Conservation (phyloP, 2,888 invertebrate genomes). For the Julus scanicus region DNA sequence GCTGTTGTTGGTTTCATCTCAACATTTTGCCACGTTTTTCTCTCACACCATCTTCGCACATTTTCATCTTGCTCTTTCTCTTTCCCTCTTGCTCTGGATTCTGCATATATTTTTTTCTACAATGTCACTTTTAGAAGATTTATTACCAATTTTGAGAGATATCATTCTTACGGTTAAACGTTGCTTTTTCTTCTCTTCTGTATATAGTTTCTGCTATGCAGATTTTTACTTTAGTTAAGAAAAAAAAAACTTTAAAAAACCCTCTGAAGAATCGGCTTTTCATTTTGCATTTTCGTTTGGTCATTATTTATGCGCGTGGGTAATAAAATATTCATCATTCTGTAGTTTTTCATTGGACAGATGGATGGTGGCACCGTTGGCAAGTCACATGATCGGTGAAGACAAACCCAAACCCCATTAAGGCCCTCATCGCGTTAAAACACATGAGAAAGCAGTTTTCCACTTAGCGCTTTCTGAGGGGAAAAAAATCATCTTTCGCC, state of each 20-base stretch:
- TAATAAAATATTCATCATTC: conserved; percentile 43
- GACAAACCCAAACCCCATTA: conserved; percentile 42
- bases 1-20: conserved; percentile 32
- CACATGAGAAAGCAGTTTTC: conserved; percentile 47
- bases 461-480: neutral
- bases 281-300: conserved; percentile 42
- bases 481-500: conserved; percentile 9
- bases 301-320: conserved; percentile 44
- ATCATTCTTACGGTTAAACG: conserved; percentile 19
- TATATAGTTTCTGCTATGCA: neutral
- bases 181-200: neutral
- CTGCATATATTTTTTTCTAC: conserved; percentile 14
- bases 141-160: conserved; percentile 47
- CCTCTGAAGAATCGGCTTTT: neutral
- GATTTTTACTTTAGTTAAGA: neutral
- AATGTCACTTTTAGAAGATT: conserved; percentile 30
- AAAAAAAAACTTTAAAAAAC: neutral
- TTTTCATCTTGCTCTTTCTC: neutral
- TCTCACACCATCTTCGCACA: conserved; percentile 12
- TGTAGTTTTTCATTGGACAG: conserved; percentile 43
- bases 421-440: conserved; percentile 23
- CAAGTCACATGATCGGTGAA: conserved; percentile 31
- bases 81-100: neutral
- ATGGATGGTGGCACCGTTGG: conserved; percentile 22
- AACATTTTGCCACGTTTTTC: conserved; percentile 45